Evolutionary conservation across 2,888 invertebrate species (phyloP).

Genomic region (Lomographa bimaculata): DNA sequence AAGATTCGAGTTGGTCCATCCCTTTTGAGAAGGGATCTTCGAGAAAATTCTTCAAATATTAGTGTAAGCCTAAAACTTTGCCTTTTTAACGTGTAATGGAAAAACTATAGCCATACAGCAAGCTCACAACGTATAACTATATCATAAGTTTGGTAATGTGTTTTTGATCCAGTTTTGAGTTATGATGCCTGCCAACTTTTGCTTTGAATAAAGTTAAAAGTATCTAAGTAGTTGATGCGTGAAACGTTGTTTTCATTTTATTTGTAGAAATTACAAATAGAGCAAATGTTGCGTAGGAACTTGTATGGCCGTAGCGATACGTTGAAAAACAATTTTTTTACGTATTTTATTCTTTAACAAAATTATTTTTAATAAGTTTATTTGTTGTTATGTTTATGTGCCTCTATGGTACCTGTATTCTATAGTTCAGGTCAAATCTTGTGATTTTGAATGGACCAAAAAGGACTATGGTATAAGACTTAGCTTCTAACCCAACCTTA

Average conservation of each 20-base stretch:
- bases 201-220: slow-evolving; percentile 31
- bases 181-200: slow-evolving; percentile 21
- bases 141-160: slow-evolving; percentile 15
- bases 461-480: too few relatives aligned
- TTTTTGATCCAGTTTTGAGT: slow-evolving; percentile 18
- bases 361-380: too few relatives aligned
- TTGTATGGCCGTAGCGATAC: too few relatives aligned
- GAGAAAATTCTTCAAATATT: slow-evolving; percentile 24
- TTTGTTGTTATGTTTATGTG: too few relatives aligned
- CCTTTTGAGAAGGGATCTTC: slow-evolving; percentile 22
- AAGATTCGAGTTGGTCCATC: slow-evolving; percentile 29
- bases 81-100: slow-evolving; percentile 16
- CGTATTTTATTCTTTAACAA: too few relatives aligned
- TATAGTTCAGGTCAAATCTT: too few relatives aligned
- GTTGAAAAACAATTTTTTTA: too few relatives aligned
- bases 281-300: too few relatives aligned
- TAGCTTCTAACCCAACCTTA: too few relatives aligned
- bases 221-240: slow-evolving; percentile 6
- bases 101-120: slow-evolving; percentile 14
- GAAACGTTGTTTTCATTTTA: slow-evolving; percentile 1
- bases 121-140: slow-evolving; percentile 11
- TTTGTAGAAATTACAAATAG: too few relatives aligned
- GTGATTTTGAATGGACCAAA: too few relatives aligned
- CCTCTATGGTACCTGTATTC: too few relatives aligned
- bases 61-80: slow-evolving; percentile 18